These are phyloP conservation scores for Tachysurus vachellii DNA, from an alignment of 2,113 vertebrate species.

Conservation along the genomic window DNA sequence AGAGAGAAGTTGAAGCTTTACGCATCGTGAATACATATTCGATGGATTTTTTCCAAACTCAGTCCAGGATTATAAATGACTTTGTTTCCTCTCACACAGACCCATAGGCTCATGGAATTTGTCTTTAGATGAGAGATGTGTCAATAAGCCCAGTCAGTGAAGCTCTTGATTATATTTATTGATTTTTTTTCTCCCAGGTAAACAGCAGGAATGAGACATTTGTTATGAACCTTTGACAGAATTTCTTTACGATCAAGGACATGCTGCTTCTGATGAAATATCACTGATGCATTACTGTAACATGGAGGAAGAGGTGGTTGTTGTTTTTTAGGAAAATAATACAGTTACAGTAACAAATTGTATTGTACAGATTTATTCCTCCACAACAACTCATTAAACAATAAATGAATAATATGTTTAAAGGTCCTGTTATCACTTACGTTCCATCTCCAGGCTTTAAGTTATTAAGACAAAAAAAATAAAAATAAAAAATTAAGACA, in stretches of 20 bases:
- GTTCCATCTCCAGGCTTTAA: not conserved
- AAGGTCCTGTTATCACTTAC: not conserved
- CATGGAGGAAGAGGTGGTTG: constrained; percentile 73
- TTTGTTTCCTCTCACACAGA: not conserved
- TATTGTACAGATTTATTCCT: not conserved
- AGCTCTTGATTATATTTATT: constrained; percentile 46
- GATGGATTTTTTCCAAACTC: not conserved
- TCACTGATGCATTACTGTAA: constrained; percentile 84
- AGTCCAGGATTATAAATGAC: constrained; percentile 21
- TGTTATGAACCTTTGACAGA: constrained; percentile 41
- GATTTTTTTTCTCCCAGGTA: constrained; percentile 10
- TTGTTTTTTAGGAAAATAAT: not conserved
- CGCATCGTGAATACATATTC: not conserved
- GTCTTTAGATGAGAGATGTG: constrained; percentile 31
- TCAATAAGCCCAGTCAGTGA: constrained; percentile 42
- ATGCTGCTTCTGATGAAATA: constrained; percentile 85
- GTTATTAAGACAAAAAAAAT: not conserved
- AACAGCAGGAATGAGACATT: constrained; percentile 36
- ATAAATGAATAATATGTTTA: not conserved
- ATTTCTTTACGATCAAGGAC: constrained; percentile 42
- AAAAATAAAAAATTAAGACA: not conserved
- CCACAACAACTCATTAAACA: not conserved
- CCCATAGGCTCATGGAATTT: constrained; percentile 3
- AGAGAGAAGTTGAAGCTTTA: not conserved
- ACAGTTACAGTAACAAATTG: not conserved